Percentiles rank a stretch among this genome's conserved stretches.
Conservation (phyloP, 2,888 invertebrate species). For the Philhelius pedissequus region DNA sequence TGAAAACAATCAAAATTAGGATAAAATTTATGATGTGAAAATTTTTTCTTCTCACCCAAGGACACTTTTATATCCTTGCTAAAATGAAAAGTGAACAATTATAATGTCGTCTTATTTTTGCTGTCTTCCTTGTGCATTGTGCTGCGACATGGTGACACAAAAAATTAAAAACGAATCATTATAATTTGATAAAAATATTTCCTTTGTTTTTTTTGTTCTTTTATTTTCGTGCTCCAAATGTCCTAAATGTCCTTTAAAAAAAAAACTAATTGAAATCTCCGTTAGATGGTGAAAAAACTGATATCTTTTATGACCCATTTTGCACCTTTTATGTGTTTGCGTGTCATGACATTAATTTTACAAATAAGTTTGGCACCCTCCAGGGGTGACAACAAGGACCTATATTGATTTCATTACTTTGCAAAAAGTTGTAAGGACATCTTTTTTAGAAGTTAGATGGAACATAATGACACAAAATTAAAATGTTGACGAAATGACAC, state of each 20-base stretch:
- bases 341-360: slow-evolving; percentile 48
- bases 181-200: slow-evolving; percentile 47
- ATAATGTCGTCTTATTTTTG: slow-evolving; percentile 15
- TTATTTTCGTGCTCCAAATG: not conserved
- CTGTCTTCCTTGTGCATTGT: not conserved
- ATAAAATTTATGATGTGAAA: slow-evolving; percentile 61
- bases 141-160: slow-evolving; percentile 27
- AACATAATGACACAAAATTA: slow-evolving; percentile 14
- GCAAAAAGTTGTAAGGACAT: not conserved
- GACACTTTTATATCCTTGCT: slow-evolving; percentile 12
- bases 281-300: slow-evolving; percentile 29
- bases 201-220: not conserved
- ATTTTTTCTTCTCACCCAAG: slow-evolving; percentile 9
- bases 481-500: slow-evolving; percentile 19
- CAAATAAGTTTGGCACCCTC: not conserved
- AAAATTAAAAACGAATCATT: slow-evolving; percentile 64
- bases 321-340: slow-evolving; percentile 19
- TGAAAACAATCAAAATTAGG: slow-evolving; percentile 55
- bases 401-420: slow-evolving; percentile 1
- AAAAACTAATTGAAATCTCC: not conserved
- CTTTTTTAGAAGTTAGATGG: slow-evolving; percentile 1
- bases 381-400: not conserved
- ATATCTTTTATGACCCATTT: slow-evolving; percentile 39
- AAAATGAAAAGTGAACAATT: slow-evolving; percentile 47
- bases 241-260: slow-evolving; percentile 8